Evolutionary conservation across 2,888 invertebrate species (phyloP).

Genomic region (Cerceris rybyensis): DNA sequence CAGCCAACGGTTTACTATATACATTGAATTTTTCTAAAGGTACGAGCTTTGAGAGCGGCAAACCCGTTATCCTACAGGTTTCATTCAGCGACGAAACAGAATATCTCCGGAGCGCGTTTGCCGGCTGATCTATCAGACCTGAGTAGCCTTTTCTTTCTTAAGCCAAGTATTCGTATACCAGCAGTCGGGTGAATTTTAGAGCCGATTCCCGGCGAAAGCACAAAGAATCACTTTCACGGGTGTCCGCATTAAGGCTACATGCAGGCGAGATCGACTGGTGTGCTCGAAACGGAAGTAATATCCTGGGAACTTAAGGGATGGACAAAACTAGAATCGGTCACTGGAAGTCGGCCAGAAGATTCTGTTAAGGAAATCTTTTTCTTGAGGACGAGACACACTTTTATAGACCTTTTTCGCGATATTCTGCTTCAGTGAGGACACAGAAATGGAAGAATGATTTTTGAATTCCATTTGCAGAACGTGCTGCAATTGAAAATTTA

Average conservation of each 20-base stretch:
- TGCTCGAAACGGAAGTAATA: conserved; percentile 43
- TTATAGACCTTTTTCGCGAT: not conserved
- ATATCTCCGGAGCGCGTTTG: conserved; percentile 32
- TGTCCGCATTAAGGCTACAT: conserved; percentile 38
- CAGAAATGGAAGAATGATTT: too few species aligned
- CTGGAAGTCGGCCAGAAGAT: conserved; percentile 39
- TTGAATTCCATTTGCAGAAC: too few species aligned
- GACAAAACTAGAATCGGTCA: conserved; percentile 36
- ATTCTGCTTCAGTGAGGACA: too few species aligned
- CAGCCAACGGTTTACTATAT: not conserved
- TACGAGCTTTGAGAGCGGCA: not conserved
- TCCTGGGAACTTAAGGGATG: conserved; percentile 23
- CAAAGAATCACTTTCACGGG: conserved; percentile 49
- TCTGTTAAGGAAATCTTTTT: conserved; percentile 3
- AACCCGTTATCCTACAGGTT: not conserved
- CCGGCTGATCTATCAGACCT: conserved; percentile 43
- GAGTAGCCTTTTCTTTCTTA: conserved; percentile 41
- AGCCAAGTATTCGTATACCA: conserved; percentile 31
- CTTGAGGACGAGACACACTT: not conserved
- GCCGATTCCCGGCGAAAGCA: conserved; percentile 14
- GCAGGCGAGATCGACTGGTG: conserved; percentile 5
- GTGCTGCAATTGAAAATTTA: too few species aligned
- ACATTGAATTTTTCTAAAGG: not conserved
- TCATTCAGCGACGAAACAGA: conserved; percentile 31
- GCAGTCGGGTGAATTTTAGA: not conserved